phyloP scores from a whole-genome alignment of 2,113 vertebrate genomes.

The Cochlearius cochlearius region DNA sequence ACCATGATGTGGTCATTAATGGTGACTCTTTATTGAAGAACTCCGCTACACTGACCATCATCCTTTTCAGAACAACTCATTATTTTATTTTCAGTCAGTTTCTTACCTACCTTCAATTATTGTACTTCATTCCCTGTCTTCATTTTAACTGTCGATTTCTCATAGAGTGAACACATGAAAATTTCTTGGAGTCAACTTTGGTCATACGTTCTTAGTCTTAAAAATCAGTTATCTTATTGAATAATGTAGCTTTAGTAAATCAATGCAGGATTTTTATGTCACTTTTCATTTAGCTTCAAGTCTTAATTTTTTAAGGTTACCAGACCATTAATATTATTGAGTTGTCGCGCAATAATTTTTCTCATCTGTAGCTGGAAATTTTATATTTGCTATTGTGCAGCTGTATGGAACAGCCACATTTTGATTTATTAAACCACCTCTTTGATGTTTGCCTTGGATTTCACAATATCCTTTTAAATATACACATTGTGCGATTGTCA shows the following conservation, averaged over 20 bases:
- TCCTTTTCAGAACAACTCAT: neutral
- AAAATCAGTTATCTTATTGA: neutral
- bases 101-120: neutral
- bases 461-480: neutral
- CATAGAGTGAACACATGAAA: neutral
- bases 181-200: neutral
- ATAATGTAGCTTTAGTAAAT: neutral
- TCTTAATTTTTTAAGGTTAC: neutral
- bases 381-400: neutral
- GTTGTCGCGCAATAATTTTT: neutral
- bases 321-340: neutral
- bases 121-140: neutral
- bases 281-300: neutral
- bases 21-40: neutral
- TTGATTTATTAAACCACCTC: neutral
- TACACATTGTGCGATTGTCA: neutral
- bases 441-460: neutral
- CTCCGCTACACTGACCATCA: neutral
- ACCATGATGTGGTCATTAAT: neutral
- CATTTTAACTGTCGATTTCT: neutral
- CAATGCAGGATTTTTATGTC: neutral
- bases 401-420: neutral
- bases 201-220: neutral
- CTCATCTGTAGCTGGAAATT: neutral
- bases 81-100: neutral